Percentiles rank a stretch among this genome's conserved stretches.
phyloP scores from a whole-genome alignment of 2,113 vertebrate species.

The Sylvilagus bachmani region DNA sequence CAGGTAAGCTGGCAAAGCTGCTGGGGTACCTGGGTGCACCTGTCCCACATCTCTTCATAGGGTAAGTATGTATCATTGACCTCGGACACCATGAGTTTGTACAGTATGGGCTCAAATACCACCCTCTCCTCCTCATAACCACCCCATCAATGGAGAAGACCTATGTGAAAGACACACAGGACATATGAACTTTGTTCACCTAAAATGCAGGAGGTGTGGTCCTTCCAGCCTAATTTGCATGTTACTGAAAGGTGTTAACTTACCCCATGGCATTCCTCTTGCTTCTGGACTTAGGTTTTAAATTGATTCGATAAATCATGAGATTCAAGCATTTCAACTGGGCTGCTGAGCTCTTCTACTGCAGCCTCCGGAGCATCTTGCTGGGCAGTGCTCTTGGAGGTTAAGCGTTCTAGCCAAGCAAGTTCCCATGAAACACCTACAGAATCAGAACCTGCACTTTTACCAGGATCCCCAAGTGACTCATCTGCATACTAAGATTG shows the following conservation, averaged over 20 bases:
- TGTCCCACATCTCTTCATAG: neutral
- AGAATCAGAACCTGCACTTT: slow-evolving; percentile 51
- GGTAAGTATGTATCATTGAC: neutral
- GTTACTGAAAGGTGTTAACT: neutral
- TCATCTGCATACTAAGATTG: slow-evolving; percentile 36
- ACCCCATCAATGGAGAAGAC: neutral
- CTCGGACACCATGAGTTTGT: neutral
- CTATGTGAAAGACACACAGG: neutral
- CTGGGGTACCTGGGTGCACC: neutral
- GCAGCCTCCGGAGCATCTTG: neutral
- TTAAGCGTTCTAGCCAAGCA: slow-evolving; percentile 4
- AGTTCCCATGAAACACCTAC: slow-evolving; percentile 65
- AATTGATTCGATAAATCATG: neutral
- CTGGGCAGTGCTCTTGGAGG: neutral
- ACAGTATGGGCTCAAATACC: neutral
- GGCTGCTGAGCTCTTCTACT: neutral
- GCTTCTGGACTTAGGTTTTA: slow-evolving; percentile 18
- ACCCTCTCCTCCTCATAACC: neutral
- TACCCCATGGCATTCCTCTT: neutral
- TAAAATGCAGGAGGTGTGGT: neutral
- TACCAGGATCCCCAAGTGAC: slow-evolving; percentile 51
- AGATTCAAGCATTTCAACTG: slow-evolving; percentile 27
- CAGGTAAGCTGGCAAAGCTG: neutral
- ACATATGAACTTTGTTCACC: neutral
- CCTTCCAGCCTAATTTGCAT: neutral